Conservation (phyloP, 2,888 invertebrate species). For the Parthenolecanium corni region DNA sequence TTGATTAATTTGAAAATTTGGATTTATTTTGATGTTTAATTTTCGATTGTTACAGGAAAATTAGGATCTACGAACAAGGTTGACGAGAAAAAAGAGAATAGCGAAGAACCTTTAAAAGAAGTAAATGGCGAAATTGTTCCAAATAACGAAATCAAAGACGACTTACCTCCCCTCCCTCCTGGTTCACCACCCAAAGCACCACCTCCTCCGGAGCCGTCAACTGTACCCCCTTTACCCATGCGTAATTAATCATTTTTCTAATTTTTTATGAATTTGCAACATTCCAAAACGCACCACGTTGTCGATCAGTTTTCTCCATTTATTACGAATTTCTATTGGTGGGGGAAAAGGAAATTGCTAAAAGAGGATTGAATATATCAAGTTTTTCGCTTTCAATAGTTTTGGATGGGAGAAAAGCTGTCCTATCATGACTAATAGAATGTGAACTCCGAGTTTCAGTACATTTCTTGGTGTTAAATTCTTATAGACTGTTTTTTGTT, state of each 20-base stretch:
- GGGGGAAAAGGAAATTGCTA: neutral
- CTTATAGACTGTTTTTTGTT: no score
- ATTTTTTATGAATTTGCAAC: slow-evolving; percentile 7
- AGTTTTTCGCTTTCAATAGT: no score
- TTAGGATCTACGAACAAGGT: slow-evolving; percentile 1
- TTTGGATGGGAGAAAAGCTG: no score
- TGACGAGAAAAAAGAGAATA: neutral
- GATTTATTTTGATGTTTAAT: neutral
- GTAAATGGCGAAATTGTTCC: neutral
- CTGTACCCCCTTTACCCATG: neutral
- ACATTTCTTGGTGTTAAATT: no score
- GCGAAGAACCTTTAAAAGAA: neutral
- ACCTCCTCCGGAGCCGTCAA: slow-evolving; percentile 31
- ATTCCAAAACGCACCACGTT: slow-evolving; percentile 7
- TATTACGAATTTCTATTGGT: neutral
- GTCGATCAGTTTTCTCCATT: neutral
- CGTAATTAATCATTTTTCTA: slow-evolving; percentile 3
- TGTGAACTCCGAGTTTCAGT: no score
- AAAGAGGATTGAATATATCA: neutral
- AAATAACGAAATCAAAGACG: slow-evolving; percentile 36
- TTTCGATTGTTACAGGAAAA: slow-evolving; percentile 6
- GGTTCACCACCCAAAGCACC: slow-evolving; percentile 44
- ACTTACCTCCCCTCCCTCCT: slow-evolving; percentile 48
- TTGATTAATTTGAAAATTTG: neutral
- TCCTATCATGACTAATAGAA: no score